These are phyloP conservation scores for Diogma glabrata DNA, from an alignment of 2,888 invertebrate species.

Conservation along the genomic window DNA sequence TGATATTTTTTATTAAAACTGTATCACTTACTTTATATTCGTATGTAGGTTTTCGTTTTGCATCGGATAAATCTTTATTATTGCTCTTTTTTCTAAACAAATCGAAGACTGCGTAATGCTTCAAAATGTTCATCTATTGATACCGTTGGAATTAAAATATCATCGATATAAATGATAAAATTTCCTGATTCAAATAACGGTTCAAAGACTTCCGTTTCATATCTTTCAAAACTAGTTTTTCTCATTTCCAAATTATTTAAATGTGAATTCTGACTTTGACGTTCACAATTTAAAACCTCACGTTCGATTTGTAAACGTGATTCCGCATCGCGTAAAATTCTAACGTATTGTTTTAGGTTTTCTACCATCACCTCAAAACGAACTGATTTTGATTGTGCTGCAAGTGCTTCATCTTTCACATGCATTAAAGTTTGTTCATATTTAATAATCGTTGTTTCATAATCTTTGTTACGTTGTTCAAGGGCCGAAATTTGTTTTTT, in stretches of 20 bases:
- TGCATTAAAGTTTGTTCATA: conserved; percentile 74
- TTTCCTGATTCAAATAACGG: too few species aligned
- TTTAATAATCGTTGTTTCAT: conserved; percentile 67
- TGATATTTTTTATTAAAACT: too few species aligned
- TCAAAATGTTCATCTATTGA: too few species aligned
- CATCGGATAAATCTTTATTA: too few species aligned
- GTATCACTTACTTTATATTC: too few species aligned
- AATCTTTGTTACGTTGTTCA: conserved; percentile 77
- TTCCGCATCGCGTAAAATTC: conserved; percentile 65
- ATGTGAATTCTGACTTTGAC: conserved; percentile 65
- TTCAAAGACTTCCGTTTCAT: conserved; percentile 74
- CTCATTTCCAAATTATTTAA: conserved; percentile 81
- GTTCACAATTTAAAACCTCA: conserved; percentile 64
- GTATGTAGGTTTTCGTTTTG: too few species aligned
- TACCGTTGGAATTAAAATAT: too few species aligned
- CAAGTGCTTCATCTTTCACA: conserved; percentile 65
- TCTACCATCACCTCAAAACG: conserved; percentile 65
- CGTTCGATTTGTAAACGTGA: conserved; percentile 67
- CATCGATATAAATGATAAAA: too few species aligned
- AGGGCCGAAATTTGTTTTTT: conserved; percentile 76
- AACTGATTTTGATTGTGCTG: conserved; percentile 56
- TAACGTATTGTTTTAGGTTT: conserved; percentile 65
- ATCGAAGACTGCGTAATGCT: too few species aligned
- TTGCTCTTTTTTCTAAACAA: too few species aligned
- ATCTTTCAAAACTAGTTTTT: conserved; percentile 74